Evolutionary conservation across 2,888 invertebrate genomes (phyloP).

Genomic region (Metalampra italica): DNA sequence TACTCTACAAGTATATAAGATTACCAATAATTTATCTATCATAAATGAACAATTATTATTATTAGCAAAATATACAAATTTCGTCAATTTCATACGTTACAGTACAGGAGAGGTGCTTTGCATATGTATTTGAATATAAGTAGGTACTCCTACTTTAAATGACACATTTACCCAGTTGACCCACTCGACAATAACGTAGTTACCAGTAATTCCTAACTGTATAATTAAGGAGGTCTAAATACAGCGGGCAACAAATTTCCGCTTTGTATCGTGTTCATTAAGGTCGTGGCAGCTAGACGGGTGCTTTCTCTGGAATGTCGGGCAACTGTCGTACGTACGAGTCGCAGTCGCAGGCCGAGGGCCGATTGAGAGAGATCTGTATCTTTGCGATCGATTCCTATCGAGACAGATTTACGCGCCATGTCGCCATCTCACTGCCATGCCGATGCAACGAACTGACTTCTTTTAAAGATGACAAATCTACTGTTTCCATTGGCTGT

Average conservation of each 20-base stretch:
- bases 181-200: constrained; percentile 10
- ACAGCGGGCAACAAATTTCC: constrained; percentile 4
- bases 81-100: no score
- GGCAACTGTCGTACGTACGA: constrained; percentile 46
- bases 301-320: constrained; percentile 54
- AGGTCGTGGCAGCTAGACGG: constrained; percentile 31
- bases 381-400: constrained; percentile 65
- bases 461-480: constrained; percentile 10
- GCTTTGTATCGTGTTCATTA: constrained; percentile 35
- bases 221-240: constrained; percentile 10
- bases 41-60: no score
- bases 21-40: no score
- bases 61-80: no score
- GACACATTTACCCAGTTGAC: constrained; percentile 4
- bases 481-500: no score
- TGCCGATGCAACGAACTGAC: constrained; percentile 32
- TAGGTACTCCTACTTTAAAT: constrained; percentile 5
- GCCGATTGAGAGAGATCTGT: constrained; percentile 52
- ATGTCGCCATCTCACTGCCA: constrained; percentile 50
- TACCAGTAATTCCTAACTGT: constrained; percentile 10
- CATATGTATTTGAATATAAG: neutral
- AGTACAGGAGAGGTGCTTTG: neutral
- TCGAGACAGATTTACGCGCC: constrained; percentile 72
- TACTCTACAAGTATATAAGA: no score
- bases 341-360: constrained; percentile 28